Conservation (phyloP, 2,113 vertebrate genomes). For the Phainopepla nitens region DNA sequence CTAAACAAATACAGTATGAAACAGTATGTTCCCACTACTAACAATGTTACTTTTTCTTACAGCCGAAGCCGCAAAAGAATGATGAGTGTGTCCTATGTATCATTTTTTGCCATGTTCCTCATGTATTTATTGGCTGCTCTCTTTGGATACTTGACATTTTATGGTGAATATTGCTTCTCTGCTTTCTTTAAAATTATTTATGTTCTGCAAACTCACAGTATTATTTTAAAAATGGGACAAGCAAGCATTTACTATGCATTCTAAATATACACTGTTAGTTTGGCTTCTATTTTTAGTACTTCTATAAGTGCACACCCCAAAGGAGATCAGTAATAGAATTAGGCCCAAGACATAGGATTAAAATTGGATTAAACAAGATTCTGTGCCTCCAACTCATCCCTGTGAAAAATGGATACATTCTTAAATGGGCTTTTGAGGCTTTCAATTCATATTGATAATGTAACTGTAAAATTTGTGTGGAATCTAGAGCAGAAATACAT, state of each 20-base stretch:
- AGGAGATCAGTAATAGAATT: neutral
- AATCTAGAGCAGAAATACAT: neutral
- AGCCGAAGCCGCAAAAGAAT: constrained; percentile 92
- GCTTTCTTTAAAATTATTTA: neutral
- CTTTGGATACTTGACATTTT: constrained; percentile 97
- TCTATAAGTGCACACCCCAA: neutral
- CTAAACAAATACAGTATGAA: neutral
- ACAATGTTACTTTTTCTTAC: constrained; percentile 1
- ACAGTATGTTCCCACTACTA: neutral
- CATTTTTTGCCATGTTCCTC: constrained; percentile 94
- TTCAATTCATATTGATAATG: neutral
- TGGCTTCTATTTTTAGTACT: neutral
- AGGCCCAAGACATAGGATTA: neutral
- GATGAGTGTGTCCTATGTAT: constrained; percentile 95
- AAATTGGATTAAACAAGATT: neutral
- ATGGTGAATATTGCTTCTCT: constrained; percentile 75
- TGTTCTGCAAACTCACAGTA: neutral
- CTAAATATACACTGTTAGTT: neutral
- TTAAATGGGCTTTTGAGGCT: neutral
- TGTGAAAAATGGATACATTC: neutral
- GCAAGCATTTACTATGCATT: neutral
- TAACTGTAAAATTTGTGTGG: neutral
- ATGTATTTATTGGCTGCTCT: constrained; percentile 97
- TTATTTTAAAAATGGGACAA: neutral
- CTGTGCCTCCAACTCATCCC: neutral